phyloP scores from a whole-genome alignment of 1,140 invertebrate species.

The Eufriesea mexicana region DNA sequence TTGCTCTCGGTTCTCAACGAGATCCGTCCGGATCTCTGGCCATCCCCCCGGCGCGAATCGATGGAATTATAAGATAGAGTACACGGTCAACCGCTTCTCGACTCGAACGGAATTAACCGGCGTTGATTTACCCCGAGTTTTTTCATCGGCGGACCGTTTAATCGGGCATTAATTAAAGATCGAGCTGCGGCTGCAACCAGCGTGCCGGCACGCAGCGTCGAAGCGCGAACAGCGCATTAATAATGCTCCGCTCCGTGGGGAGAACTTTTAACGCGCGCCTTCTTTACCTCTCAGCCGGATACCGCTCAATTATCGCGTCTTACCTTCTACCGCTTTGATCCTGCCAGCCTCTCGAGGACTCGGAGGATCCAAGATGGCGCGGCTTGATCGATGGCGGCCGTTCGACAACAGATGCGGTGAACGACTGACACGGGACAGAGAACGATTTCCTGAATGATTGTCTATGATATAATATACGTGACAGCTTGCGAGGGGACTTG shows the following conservation, averaged over 20 bases:
- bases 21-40: too few relatives aligned
- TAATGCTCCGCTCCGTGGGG: conserved; percentile 38
- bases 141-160: conserved; percentile 24
- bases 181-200: not conserved
- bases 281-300: conserved; percentile 39
- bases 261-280: conserved; percentile 62
- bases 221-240: conserved; percentile 52
- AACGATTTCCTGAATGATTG: conserved; percentile 14
- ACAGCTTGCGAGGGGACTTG: not conserved
- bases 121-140: conserved; percentile 2
- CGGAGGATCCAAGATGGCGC: not conserved
- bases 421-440: not conserved
- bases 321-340: not conserved
- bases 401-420: conserved; percentile 4
- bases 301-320: conserved; percentile 47
- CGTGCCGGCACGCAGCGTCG: conserved; percentile 17
- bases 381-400: not conserved
- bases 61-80: not conserved
- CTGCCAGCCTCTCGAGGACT: not conserved
- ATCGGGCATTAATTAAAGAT: conserved; percentile 54
- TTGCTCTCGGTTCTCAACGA: too few relatives aligned
- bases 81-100: not conserved
- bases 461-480: conserved; percentile 1
- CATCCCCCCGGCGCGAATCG: too few relatives aligned
- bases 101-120: not conserved